phyloP scores from a whole-genome alignment of 2,888 invertebrate species.

The Phengaris arion region DNA sequence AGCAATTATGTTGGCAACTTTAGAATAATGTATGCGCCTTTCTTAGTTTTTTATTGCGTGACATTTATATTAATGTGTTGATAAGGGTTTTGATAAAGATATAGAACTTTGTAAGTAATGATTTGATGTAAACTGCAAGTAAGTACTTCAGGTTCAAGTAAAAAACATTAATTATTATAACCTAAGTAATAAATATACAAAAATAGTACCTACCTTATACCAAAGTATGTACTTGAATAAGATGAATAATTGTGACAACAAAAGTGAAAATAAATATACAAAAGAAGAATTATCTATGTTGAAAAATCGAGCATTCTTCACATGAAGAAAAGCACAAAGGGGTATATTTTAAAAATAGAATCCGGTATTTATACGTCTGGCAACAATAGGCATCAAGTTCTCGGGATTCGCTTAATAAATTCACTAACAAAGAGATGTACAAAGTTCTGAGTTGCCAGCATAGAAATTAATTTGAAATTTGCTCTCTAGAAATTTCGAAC shows the following conservation, averaged over 20 bases:
- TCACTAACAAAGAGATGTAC: constrained; percentile 37
- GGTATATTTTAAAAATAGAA: constrained; percentile 20
- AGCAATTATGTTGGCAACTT: constrained; percentile 7
- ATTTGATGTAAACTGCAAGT: too few relatives aligned
- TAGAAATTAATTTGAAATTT: constrained; percentile 35
- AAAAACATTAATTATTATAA: too few relatives aligned
- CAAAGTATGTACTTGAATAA: background rate
- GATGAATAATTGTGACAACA: background rate
- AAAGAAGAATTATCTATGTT: background rate
- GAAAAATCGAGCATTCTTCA: constrained; percentile 15
- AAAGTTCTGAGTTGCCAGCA: constrained; percentile 37
- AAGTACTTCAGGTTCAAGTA: too few relatives aligned
- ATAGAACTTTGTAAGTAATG: too few relatives aligned
- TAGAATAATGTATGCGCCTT: constrained; percentile 3
- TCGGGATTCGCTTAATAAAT: constrained; percentile 35
- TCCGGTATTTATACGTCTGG: constrained; percentile 26
- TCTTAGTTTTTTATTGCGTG: background rate
- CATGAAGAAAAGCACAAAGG: constrained; percentile 5
- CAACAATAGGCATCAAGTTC: constrained; percentile 34
- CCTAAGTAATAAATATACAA: too few relatives aligned
- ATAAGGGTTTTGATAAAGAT: too few relatives aligned
- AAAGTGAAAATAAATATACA: background rate
- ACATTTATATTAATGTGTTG: too few relatives aligned
- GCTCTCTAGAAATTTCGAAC: constrained; percentile 35
- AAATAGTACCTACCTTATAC: too few relatives aligned